phyloP scores from a whole-genome alignment of 2,797 vertebrate species.

The Capromys pilorides region DNA sequence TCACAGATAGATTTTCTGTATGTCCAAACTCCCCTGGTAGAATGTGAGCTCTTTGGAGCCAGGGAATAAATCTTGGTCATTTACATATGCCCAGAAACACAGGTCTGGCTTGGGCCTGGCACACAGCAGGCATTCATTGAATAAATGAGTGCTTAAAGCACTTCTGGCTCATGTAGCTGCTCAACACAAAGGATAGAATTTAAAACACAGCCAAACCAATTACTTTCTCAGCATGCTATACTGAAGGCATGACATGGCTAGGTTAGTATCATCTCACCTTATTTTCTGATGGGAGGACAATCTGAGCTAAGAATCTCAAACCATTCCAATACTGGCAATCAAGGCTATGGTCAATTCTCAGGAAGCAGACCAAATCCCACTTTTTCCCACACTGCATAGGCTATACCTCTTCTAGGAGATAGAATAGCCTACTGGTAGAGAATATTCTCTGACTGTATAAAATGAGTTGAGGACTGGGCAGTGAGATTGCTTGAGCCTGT shows the following conservation, averaged over 20 bases:
- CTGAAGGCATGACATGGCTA: slow-evolving; percentile 12
- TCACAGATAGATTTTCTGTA: not conserved
- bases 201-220: slow-evolving; percentile 35
- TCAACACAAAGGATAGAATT: slow-evolving; percentile 34
- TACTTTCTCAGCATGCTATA: not conserved
- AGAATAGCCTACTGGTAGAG: not conserved
- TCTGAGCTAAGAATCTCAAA: not conserved
- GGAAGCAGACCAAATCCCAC: not conserved
- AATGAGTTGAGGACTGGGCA: not conserved
- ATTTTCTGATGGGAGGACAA: not conserved
- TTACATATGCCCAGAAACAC: slow-evolving; percentile 42
- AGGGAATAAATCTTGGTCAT: not conserved
- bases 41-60: not conserved
- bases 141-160: slow-evolving; percentile 46
- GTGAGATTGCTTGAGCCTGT: slow-evolving; percentile 16
- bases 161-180: slow-evolving; percentile 35
- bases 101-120: not conserved
- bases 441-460: slow-evolving; percentile 36
- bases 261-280: not conserved
- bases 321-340: not conserved
- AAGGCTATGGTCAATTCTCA: slow-evolving; percentile 37
- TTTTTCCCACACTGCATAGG: slow-evolving; percentile 32
- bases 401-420: slow-evolving; percentile 4
- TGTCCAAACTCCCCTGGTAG: not conserved
- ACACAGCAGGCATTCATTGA: not conserved